Base-by-base conservation (phyloP, 2,888 invertebrate genomes). In the Dryobotodes eremita region DNA sequence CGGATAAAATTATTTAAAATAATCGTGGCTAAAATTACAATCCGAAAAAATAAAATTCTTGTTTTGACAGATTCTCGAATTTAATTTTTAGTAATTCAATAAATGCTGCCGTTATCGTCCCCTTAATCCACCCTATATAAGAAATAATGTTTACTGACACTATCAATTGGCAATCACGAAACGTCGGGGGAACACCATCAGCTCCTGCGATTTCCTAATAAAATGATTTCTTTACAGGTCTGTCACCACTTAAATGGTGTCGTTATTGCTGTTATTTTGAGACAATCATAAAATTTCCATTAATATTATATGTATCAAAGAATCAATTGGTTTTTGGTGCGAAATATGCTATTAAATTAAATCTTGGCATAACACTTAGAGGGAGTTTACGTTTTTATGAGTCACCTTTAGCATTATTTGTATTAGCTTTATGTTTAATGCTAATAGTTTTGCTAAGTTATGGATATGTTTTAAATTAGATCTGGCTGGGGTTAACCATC, bases 291-390 rank as follows among this genome's bases (percentile, higher is more conserved):
- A 91, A 90, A 87, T 83, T 77, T 85, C 77, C 85, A 86, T 89
- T 89, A 80, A 86, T 89, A 89, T 88, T 87, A 87, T 88, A 82
- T 92, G 87, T 90, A 92, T 92, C 89, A 88, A 87, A 89, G 77
- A 88, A 86, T 88, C 88, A 87, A 89, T 90, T 87, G 84, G 77
- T 77, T 89, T 89, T 90, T 77, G 86, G 87, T 89, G 90, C 89
- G 82, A 91, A 91, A 89, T 82, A 85, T 85, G 71, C 73, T 78
- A 85, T 86, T 83, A 82, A 90, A 88, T 84, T 79, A 82, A 87
- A 71, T 77, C 68, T 82, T 36, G 65, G 50, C 71, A 80, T 75
- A 77, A 73, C 77, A 76, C 64, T 74, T 83, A 77, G 55, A 80
- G 71, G 48, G 31, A 80, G 77, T 84, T 88, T 88, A 80, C 74